Conservation (phyloP, 2,113 vertebrate species). For the Macrotis lagotis region DNA sequence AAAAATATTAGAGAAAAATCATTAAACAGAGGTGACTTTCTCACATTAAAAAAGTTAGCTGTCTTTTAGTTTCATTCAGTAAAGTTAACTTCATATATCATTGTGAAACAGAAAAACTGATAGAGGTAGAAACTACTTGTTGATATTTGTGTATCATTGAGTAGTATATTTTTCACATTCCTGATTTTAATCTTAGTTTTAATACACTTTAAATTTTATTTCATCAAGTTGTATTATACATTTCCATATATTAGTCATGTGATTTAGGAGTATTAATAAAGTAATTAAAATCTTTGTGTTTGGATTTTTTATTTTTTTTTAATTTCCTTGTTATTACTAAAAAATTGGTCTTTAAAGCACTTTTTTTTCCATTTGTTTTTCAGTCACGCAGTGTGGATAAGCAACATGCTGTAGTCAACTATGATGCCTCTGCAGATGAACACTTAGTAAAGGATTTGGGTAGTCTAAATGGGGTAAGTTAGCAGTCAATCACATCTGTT, state of each 20-base stretch:
- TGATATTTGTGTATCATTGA: conserved; percentile 8
- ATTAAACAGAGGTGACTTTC: background rate
- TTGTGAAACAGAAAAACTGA: background rate
- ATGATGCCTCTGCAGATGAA: conserved; percentile 91
- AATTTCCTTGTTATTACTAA: conserved; percentile 43
- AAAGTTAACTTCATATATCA: background rate
- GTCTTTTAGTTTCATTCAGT: background rate
- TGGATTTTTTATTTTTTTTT: background rate
- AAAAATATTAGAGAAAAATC: conserved; percentile 46
- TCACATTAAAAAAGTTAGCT: background rate
- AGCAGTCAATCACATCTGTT: conserved; percentile 2
- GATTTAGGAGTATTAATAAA: conserved; percentile 1
- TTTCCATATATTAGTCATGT: background rate
- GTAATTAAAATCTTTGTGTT: background rate
- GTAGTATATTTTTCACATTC: background rate
- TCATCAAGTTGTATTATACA: conserved; percentile 14
- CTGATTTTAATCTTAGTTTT: background rate
- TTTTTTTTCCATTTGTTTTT: conserved; percentile 44
- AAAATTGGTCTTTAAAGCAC: background rate
- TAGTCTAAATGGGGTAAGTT: conserved; percentile 97
- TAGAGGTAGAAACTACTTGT: conserved; percentile 19
- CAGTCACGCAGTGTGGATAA: conserved; percentile 99
- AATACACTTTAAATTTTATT: conserved; percentile 29
- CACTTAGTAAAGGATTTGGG: conserved; percentile 98
- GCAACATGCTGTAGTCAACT: conserved; percentile 98